These are phyloP conservation scores for Parthenolecanium corni DNA, from an alignment of 2,888 invertebrate genomes.

Conservation along the genomic window DNA sequence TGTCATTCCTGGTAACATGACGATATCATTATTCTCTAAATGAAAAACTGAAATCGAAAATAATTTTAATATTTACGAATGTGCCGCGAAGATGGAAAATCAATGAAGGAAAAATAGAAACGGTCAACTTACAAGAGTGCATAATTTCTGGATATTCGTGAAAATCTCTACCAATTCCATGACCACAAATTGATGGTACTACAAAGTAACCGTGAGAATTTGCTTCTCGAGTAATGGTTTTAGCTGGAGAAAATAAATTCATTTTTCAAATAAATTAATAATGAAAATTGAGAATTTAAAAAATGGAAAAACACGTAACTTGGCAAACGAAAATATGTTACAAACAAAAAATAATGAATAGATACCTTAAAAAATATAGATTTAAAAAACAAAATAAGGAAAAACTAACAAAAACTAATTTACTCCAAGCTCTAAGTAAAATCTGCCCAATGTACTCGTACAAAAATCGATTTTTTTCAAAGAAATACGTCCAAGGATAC, in stretches of 20 bases:
- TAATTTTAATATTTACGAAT: background rate
- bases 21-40: no score
- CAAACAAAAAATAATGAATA: no score
- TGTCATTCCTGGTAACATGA: conserved; percentile 47
- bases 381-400: no score
- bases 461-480: no score
- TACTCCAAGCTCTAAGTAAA: no score
- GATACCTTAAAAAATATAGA: no score
- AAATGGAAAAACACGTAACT: no score
- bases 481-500: no score
- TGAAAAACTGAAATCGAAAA: background rate
- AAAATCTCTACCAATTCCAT: conserved; percentile 85
- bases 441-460: no score
- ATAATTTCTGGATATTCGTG: conserved; percentile 85
- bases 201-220: conserved; percentile 40
- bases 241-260: background rate
- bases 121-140: conserved; percentile 60
- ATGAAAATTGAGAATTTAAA: background rate
- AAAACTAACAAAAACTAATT: no score
- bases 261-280: background rate
- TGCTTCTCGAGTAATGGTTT: background rate
- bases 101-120: background rate
- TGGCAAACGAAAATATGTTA: no score
- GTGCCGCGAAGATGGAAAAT: background rate
- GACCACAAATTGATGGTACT: conserved; percentile 73